Evolutionary conservation across 1,140 invertebrate genomes (phyloP).

Genomic region (Drosophila truncata): DNA sequence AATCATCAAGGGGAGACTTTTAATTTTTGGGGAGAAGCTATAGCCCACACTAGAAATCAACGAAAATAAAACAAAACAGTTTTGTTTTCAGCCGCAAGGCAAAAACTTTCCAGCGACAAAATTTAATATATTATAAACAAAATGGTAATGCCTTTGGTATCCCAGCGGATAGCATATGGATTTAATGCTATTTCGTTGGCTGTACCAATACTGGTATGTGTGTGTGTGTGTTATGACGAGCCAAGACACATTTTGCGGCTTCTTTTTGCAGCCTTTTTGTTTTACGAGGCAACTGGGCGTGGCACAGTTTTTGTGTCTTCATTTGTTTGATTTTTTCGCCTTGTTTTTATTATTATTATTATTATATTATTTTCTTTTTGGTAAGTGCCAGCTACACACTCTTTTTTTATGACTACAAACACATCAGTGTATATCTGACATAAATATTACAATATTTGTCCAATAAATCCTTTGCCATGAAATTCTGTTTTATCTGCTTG

Average conservation of each 20-base stretch:
- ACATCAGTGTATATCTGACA: constrained; percentile 21
- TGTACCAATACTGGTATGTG: constrained; percentile 11
- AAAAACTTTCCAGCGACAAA: constrained; percentile 26
- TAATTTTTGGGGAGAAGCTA: constrained; percentile 2
- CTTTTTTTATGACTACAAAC: constrained; percentile 45
- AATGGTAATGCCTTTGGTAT: constrained; percentile 17
- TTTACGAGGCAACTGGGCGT: constrained; percentile 50
- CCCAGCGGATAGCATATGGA: constrained; percentile 56
- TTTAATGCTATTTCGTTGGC: constrained; percentile 53
- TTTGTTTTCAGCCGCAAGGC: constrained; percentile 35
- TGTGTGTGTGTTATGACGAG: constrained; percentile 36
- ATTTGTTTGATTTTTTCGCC: constrained; percentile 38
- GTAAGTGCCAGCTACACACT: constrained; percentile 31
- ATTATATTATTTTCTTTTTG: constrained; percentile 1
- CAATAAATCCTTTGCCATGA: constrained; percentile 48
- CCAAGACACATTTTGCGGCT: constrained; percentile 52
- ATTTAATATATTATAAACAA: constrained; percentile 28
- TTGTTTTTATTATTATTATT: constrained; percentile 12
- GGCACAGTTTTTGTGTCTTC: constrained; percentile 51
- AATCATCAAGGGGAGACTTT: constrained; percentile 7
- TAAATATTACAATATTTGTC: constrained; percentile 48
- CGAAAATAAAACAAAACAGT: constrained; percentile 11
- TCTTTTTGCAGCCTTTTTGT: constrained; percentile 34
- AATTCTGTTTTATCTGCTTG: constrained; percentile 14
- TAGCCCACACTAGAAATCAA: constrained; percentile 5